A percentile compares a stretch with the other conserved stretches of the same genome.
Evolutionary conservation across 2,113 vertebrate species (phyloP).

Genomic region (Percopsis transmontana): DNA sequence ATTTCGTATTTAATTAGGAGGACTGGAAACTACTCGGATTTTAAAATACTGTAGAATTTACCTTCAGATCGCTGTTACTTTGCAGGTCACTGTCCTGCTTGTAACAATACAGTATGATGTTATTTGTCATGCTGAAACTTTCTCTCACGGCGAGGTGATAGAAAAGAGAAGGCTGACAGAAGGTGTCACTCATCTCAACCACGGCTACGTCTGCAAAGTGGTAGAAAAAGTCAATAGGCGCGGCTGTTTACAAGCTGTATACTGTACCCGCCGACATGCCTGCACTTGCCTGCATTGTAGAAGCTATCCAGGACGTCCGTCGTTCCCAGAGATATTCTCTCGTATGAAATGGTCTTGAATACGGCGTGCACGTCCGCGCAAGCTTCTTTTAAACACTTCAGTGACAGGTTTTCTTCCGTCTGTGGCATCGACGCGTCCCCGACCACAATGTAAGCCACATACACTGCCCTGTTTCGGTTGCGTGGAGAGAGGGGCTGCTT

Average conservation of each 20-base stretch:
- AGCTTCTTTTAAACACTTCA: constrained; percentile 81
- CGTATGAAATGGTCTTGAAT: constrained; percentile 76
- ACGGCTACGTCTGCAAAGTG: constrained; percentile 83
- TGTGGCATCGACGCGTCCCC: constrained; percentile 70
- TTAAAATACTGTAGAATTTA: constrained; percentile 47
- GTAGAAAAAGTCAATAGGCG: too few species aligned
- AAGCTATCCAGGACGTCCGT: constrained; percentile 80
- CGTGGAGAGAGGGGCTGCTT: constrained; percentile 61
- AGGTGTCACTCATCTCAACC: constrained; percentile 85
- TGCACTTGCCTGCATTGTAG: constrained; percentile 89
- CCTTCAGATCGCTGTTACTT: constrained; percentile 73
- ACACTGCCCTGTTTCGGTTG: constrained; percentile 72
- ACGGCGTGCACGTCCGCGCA: constrained; percentile 75
- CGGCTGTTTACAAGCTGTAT: not conserved
- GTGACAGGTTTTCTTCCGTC: constrained; percentile 68
- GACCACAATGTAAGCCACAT: constrained; percentile 79
- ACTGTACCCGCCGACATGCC: constrained; percentile 1
- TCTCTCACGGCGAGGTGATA: constrained; percentile 90
- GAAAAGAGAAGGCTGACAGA: constrained; percentile 89
- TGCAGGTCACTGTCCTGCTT: constrained; percentile 80
- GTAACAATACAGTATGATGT: constrained; percentile 86
- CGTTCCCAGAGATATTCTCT: constrained; percentile 77
- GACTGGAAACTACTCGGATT: too few species aligned
- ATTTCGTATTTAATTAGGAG: too few species aligned
- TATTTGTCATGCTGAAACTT: constrained; percentile 92